Conservation (phyloP, 37 sponge, comb jelly and placozoan genomes). For the Crambe crambe region DNA sequence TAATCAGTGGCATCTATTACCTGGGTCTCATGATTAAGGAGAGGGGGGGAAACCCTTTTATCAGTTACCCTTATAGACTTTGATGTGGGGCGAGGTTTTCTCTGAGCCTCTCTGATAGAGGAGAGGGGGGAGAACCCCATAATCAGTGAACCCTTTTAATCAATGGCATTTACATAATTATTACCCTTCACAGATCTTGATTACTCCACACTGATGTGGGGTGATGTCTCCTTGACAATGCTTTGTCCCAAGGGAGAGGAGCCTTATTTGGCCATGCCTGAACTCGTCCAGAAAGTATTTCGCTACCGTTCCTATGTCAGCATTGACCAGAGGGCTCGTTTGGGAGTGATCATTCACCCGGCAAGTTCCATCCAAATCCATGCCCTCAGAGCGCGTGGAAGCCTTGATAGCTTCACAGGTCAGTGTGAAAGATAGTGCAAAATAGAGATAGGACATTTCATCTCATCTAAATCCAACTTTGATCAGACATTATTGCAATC, state of each 20-base stretch:
- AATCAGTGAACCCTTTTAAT: background rate
- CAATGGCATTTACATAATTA: background rate
- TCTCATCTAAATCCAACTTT: too few relatives aligned
- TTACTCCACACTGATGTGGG: conserved; percentile 49
- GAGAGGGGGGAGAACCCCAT: background rate
- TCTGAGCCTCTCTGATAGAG: background rate
- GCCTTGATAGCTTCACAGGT: conserved; percentile 43
- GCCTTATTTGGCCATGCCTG: conserved; percentile 51
- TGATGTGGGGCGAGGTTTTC: too few relatives aligned
- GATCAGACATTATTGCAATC: too few relatives aligned
- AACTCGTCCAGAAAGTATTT: conserved; percentile 45
- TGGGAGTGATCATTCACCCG: conserved; percentile 49
- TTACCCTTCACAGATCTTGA: conserved; percentile 58
- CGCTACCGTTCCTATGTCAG: conserved; percentile 35
- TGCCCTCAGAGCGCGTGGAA: conserved; percentile 46
- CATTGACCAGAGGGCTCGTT: conserved; percentile 7
- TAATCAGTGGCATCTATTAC: too few relatives aligned
- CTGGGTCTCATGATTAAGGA: too few relatives aligned
- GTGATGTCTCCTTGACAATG: conserved; percentile 31
- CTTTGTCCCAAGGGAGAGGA: conserved; percentile 36
- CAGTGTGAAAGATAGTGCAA: background rate
- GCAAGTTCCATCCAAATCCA: conserved; percentile 68
- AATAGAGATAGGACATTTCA: too few relatives aligned
- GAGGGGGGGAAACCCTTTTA: too few relatives aligned
- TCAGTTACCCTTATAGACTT: too few relatives aligned